Evolutionary conservation across 2,888 invertebrate species (phyloP), one percentile per base, ranked within the genome.

Genomic region (Rhagonycha lutea): DNA sequence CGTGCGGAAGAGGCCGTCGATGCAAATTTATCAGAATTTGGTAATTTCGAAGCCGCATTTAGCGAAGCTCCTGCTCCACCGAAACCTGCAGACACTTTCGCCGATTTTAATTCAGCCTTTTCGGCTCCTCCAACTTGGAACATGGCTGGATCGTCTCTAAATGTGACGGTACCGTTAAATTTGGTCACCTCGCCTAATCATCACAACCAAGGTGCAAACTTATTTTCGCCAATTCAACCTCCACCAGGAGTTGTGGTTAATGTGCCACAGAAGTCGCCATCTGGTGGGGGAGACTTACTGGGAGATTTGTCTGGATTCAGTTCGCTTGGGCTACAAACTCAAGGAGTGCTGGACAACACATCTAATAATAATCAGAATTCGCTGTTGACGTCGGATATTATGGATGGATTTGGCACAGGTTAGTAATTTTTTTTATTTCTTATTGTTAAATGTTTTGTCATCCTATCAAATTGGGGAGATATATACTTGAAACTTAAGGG

Each of bases 31-130:
- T 84, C 87, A 61, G 95, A 95, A 75, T 96, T 96, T 86, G 95
- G 95, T 0, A 95, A 95, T 87, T 96, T 96, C 85, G 89, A 92
- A 4, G 90, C 92, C 78, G 95, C 94, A 0, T 95, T 95, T 86
- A 78, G 81, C n/a, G 77, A 79, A 23, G 83, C 75, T 12, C 7
- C 80, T 7, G 47, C 75, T 2, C 29, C 78, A 78, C 74, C 81
- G 80, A 67, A 72, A 47, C 26, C 80, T 76, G 89, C 86, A 77
- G 94, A 93, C 81, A 94, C 94, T 79, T 96, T 96, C 87, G 96
- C 95, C 0, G 96, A 96, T 88, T 96, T 96, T 86, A 90, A 90
- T 77, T 92, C 92, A 65, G 95, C 95, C 9, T 96, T 95, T 87
- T 85, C 84, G 14, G 12, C 14, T 61, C 24, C 69, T 10, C 73